These are phyloP conservation scores for Acrocyrtus sp. DNA, from an alignment of 2,888 invertebrate species.

Conservation along the genomic window DNA sequence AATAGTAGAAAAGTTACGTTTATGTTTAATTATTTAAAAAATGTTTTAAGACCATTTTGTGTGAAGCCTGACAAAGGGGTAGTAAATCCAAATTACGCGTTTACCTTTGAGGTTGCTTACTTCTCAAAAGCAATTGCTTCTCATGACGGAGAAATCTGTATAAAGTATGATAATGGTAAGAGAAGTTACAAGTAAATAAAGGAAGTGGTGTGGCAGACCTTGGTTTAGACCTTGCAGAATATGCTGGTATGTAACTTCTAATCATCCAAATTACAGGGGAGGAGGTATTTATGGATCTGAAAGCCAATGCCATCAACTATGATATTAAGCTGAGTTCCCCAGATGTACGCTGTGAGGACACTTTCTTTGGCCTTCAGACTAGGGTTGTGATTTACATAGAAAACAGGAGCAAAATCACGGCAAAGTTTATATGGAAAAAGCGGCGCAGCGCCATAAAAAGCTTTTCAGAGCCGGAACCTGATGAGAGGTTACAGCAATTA, in stretches of 20 bases:
- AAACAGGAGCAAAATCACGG: conserved; percentile 42
- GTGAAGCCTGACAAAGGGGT: conserved; percentile 56
- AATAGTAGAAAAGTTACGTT: too few relatives aligned
- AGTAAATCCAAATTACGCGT: conserved; percentile 47
- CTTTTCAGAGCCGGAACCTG: background rate
- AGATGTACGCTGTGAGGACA: conserved; percentile 42
- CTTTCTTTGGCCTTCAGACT: conserved; percentile 49
- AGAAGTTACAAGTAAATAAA: background rate
- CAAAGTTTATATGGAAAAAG: conserved; percentile 52
- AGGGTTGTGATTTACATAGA: conserved; percentile 28
- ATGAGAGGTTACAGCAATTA: background rate
- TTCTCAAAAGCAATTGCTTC: conserved; percentile 21
- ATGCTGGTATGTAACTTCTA: background rate
- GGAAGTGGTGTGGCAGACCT: too few relatives aligned
- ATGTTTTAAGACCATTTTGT: conserved; percentile 57
- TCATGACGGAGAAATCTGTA: conserved; percentile 47
- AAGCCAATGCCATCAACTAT: conserved; percentile 32
- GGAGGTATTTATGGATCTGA: conserved; percentile 34
- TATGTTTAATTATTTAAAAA: background rate
- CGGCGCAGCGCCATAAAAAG: background rate
- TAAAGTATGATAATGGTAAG: conserved; percentile 60
- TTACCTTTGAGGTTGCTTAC: conserved; percentile 52
- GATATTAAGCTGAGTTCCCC: conserved; percentile 24
- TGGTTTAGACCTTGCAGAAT: background rate
- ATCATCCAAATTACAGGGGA: conserved; percentile 38